Percentiles rank a stretch among this genome's conserved stretches.
Conservation (phyloP, 1,140 invertebrate species). For the Drosophila orena region DNA sequence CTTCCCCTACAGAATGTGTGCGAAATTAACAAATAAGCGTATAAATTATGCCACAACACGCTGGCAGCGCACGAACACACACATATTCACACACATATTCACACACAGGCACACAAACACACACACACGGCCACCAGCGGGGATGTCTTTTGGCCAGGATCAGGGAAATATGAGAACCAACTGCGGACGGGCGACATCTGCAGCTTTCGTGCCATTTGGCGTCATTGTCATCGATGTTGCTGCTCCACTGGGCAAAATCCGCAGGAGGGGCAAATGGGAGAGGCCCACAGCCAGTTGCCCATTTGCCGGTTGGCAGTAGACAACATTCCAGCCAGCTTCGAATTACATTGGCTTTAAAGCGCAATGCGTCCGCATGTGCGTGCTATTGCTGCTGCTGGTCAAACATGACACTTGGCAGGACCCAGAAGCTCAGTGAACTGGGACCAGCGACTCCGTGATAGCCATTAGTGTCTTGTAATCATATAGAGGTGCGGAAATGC, state of each 20-base stretch:
- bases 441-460: slow-evolving; percentile 16
- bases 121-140: background rate
- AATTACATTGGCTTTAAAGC: slow-evolving; percentile 73
- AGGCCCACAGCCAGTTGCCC: slow-evolving; percentile 1
- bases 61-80: slow-evolving; percentile 38
- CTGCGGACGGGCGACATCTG: slow-evolving; percentile 49
- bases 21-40: slow-evolving; percentile 80
- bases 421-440: background rate
- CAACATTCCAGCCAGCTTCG: slow-evolving; percentile 55
- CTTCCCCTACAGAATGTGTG: slow-evolving; percentile 43
- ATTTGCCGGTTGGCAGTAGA: slow-evolving; percentile 12
- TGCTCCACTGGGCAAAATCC: slow-evolving; percentile 4
- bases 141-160: slow-evolving; percentile 26
- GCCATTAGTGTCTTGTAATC: background rate
- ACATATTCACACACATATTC: slow-evolving; percentile 22
- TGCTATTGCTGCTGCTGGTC: slow-evolving; percentile 55
- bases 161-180: slow-evolving; percentile 67
- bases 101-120: slow-evolving; percentile 12
- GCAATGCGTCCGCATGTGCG: slow-evolving; percentile 28
- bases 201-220: slow-evolving; percentile 48
- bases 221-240: slow-evolving; percentile 65
- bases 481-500: background rate
- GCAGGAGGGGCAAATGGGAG: background rate
- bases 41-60: slow-evolving; percentile 75
- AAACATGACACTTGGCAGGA: slow-evolving; percentile 64